Conservation (phyloP, 2,113 vertebrate genomes). For the Herpailurus yagouaroundi region DNA sequence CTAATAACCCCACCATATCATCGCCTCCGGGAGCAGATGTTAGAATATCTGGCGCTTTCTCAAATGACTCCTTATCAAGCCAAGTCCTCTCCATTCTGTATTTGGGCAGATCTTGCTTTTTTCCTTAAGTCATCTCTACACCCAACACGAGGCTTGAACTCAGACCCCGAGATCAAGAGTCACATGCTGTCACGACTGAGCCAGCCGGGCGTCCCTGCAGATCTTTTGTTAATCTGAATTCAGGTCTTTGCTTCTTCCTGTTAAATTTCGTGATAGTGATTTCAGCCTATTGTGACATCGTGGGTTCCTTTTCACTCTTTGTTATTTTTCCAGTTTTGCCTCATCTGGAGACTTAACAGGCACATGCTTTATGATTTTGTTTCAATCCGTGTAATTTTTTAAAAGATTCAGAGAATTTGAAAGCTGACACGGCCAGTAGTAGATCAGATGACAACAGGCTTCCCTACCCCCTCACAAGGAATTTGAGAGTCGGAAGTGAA, state of each 20-base stretch:
- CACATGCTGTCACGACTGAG: neutral
- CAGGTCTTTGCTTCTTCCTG: slow-evolving; percentile 16
- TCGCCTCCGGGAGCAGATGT: neutral
- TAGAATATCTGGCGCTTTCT: slow-evolving; percentile 13
- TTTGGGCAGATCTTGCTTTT: neutral
- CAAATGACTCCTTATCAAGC: neutral
- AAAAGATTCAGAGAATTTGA: neutral
- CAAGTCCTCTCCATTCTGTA: neutral
- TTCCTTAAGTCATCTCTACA: neutral
- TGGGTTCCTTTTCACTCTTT: slow-evolving; percentile 39
- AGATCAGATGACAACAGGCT: neutral
- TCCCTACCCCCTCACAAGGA: neutral
- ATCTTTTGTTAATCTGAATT: slow-evolving; percentile 22
- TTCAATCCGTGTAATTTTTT: neutral
- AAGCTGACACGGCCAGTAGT: neutral
- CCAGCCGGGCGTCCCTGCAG: neutral
- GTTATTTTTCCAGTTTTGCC: neutral
- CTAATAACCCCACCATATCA: neutral
- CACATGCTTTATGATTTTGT: slow-evolving; percentile 3
- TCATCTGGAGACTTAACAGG: slow-evolving; percentile 31
- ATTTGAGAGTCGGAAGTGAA: neutral
- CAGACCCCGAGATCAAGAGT: neutral
- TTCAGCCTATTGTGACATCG: neutral
- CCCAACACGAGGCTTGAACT: neutral
- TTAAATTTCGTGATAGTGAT: slow-evolving; percentile 10